Evolutionary conservation across 2,888 invertebrate genomes (phyloP).

Genomic region (Ligdia adustata): DNA sequence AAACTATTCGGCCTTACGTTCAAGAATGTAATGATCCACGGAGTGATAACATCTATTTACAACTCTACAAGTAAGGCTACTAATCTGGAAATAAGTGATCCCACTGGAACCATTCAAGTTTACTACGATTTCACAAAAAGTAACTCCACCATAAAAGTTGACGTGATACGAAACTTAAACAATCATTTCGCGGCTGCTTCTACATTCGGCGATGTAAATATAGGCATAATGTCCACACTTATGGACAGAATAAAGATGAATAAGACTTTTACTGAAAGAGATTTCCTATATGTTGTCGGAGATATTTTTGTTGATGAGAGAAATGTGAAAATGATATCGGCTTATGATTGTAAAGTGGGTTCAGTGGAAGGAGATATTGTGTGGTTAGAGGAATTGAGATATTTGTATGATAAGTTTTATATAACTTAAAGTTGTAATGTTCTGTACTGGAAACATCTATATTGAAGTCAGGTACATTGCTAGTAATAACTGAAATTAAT

Average conservation of each 20-base stretch:
- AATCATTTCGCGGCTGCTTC: constrained; percentile 51
- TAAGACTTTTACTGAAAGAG: constrained; percentile 56
- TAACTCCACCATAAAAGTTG: constrained; percentile 48
- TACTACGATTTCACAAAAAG: constrained; percentile 64
- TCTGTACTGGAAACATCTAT: no score
- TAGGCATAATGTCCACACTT: constrained; percentile 59
- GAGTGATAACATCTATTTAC: constrained; percentile 65
- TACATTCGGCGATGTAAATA: constrained; percentile 55
- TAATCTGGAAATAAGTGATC: constrained; percentile 69
- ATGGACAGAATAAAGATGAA: constrained; percentile 54
- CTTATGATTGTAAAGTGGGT: constrained; percentile 58
- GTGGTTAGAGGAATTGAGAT: constrained; percentile 73
- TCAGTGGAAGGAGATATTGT: constrained; percentile 63
- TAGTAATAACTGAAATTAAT: no score
- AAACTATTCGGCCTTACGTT: constrained; percentile 66
- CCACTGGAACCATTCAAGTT: constrained; percentile 67
- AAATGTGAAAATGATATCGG: constrained; percentile 64
- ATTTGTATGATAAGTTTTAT: constrained; percentile 73
- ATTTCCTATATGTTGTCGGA: constrained; percentile 60
- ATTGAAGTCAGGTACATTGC: no score
- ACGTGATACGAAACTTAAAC: constrained; percentile 52
- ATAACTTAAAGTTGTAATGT: no score
- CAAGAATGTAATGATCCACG: constrained; percentile 74
- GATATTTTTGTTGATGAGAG: constrained; percentile 71
- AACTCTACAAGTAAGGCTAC: constrained; percentile 49